Base-by-base conservation (phyloP, 2,888 invertebrate genomes). In the Apamea crenata region DNA sequence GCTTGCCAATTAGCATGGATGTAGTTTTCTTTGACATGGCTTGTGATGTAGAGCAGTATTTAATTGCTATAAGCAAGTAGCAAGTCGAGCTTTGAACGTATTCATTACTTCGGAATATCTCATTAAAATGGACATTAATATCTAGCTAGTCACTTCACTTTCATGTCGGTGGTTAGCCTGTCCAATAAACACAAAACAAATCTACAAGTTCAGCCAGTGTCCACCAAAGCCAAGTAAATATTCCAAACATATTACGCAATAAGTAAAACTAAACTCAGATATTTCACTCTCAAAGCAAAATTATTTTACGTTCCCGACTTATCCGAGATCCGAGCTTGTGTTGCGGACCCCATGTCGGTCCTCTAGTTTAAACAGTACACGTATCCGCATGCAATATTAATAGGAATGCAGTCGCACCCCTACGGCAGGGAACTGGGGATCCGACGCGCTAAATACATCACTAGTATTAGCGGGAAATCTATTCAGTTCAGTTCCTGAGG, bases 331-430 rank as follows among this genome's bases (percentile, higher is more conserved):
- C 78, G 47, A 78, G 81, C 21, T 77, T 81, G 80, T 47, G 72
- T 71, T 68, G 71, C 76, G 65, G 81, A 82, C 84, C 87, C 86
- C 75, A 84, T 77, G 86, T 81, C 75, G 84, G 91, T 88, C 82
- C 90, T 91, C 87, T 89, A 93, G 95, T 94, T 94, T 94, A 95
- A 95, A 95, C 95, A 95, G 93, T 94, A 93, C 95, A 95, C 94
- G 95, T 94, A 93, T 91, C 93, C 92, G 93, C 93, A 94, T 96
- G 94, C 95, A 96, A 95, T 96, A 96, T 96, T 96, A 96, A 96
- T 95, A 93, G 93, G 93, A 93, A 93, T 95, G 95, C 94, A 93
- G 90, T 89, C 92, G 85, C 91, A 92, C 95, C 95, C 94, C 92
- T 83, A 88, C 84, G 66, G 78, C 75, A 81, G 77, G 83, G 79